Base-by-base conservation (phyloP, 2,797 vertebrate species). In the Chaetophractus vellerosus region DNA sequence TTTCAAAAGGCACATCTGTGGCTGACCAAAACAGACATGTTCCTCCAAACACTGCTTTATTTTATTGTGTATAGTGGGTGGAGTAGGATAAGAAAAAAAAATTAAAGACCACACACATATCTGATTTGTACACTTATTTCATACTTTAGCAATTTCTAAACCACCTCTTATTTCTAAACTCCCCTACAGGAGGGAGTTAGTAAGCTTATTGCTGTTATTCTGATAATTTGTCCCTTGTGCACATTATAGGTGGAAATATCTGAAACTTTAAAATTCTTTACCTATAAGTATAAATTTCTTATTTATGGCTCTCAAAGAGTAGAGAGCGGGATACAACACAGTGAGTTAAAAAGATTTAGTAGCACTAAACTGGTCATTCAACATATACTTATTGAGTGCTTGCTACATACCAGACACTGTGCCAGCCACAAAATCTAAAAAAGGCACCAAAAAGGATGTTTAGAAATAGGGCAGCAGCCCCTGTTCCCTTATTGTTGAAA, bases 101-200 rank as follows among this genome's bases (percentile, higher is more conserved):
- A 95, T 71, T 71, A 66, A 75, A 87, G 61, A 50, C 41, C 76
- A 91, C 41, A 93, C 33, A 89, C 26, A 85, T 28, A 79, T 63
- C n/a, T 91, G 38, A 89, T 68, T 57, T 89, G 41, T 72, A 92
- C 16, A 66, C 45, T 59, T 87, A 80, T 69, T 93, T 92, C 50
- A 92, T 84, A 93, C 36, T 94, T 95, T 48, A 93, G 72, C 45
- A 69, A 81, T 81, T 88, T 94, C 48, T 88, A 94, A 95, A 93
- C 52, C 26, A 94, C 11, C 57, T 9, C 15, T 79, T 81, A 52
- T 64, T 96, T n/a, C n/a, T n/a, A n/a, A n/a, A n/a, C n/a, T n/a
- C n/a, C n/a, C 24, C 85, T n/a, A 72, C 3, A 45, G 4, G 80
- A 14, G 19, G 45, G 33, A 61, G 28, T 88, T 64, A 90, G 71